Conservation (phyloP, 2,888 invertebrate genomes). For the Megastigmus dorsalis region DNA sequence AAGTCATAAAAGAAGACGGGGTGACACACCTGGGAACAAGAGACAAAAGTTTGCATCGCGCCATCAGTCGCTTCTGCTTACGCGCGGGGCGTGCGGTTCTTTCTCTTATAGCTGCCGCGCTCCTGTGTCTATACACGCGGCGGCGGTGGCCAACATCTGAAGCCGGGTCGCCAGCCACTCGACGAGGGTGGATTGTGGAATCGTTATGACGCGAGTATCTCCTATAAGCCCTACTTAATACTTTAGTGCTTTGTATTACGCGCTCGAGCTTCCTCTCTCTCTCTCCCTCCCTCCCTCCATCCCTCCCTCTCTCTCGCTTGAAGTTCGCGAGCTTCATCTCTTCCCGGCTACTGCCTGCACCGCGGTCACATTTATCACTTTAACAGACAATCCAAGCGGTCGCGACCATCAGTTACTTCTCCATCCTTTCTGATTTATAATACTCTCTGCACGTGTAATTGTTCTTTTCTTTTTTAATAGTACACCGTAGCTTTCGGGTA, state of each 20-base stretch:
- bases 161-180: too few relatives aligned
- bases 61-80: background rate
- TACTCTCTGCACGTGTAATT: too few relatives aligned
- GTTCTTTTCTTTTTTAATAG: too few relatives aligned
- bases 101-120: background rate
- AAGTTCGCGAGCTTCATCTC: background rate
- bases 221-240: slow-evolving; percentile 66
- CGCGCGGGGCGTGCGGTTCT: too few relatives aligned
- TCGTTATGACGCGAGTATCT: slow-evolving; percentile 65
- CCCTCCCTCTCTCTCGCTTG: too few relatives aligned
- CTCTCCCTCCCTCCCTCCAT: background rate
- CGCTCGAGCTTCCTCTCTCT: slow-evolving; percentile 53
- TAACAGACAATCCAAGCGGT: slow-evolving; percentile 8
- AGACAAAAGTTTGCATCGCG: slow-evolving; percentile 60
- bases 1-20: slow-evolving; percentile 45
- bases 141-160: too few relatives aligned
- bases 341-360: background rate
- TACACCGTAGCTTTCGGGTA: too few relatives aligned
- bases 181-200: slow-evolving; percentile 66
- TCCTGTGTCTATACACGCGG: background rate
- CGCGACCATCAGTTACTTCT: too few relatives aligned
- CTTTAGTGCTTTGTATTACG: slow-evolving; percentile 65
- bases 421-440: too few relatives aligned
- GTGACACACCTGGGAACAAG: slow-evolving; percentile 59
- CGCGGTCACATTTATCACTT: slow-evolving; percentile 18